Evolutionary conservation across 2,113 vertebrate species (phyloP).

Genomic region (Synodontis membranacea): DNA sequence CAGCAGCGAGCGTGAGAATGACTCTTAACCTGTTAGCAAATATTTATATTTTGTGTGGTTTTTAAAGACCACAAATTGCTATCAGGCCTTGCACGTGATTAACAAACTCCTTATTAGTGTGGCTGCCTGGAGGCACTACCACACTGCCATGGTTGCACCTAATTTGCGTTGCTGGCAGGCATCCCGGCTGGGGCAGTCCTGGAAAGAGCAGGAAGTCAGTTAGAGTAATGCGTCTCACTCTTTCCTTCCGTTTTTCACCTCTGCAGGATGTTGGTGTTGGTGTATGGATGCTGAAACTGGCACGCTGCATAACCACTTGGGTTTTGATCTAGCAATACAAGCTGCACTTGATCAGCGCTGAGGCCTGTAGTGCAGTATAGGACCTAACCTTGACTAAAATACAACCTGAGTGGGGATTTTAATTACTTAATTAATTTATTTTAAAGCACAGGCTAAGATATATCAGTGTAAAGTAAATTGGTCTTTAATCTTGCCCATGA

Average conservation of each 20-base stretch:
- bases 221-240: background rate
- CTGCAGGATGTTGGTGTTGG: background rate
- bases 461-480: background rate
- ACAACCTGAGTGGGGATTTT: background rate
- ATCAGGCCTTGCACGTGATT: background rate
- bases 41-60: background rate
- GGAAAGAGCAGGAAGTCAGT: background rate
- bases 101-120: background rate
- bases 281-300: background rate
- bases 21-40: background rate
- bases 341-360: background rate
- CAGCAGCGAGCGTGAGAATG: background rate
- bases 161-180: constrained; percentile 6
- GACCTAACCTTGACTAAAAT: background rate
- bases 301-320: background rate
- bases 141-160: constrained; percentile 17
- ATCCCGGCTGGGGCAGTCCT: constrained; percentile 7
- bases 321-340: background rate
- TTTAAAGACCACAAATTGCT: background rate
- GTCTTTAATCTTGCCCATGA: background rate
- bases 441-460: background rate
- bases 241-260: background rate
- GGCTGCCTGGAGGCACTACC: background rate
- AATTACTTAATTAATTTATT: background rate
- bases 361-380: background rate